A percentile compares a stretch with the other conserved stretches of the same genome.
phyloP scores from a whole-genome alignment of 2,113 vertebrate genomes.

The Thunnus thynnus region DNA sequence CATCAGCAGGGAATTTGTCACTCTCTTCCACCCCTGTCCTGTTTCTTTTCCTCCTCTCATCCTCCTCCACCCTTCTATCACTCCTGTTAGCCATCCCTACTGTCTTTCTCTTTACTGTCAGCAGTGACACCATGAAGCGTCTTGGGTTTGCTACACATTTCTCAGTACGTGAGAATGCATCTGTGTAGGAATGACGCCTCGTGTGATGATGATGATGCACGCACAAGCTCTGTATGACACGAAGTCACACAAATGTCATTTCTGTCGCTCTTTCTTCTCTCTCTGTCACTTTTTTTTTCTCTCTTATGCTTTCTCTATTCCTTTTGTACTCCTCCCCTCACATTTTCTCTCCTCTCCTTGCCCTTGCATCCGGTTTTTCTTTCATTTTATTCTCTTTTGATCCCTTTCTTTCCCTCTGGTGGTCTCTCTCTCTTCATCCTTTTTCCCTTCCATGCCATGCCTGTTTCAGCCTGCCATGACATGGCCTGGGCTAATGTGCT shows the following conservation, averaged over 20 bases:
- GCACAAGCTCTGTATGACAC: neutral
- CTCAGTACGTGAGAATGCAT: slow-evolving; percentile 20
- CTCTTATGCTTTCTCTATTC: neutral
- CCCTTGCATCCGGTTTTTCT: slow-evolving; percentile 9
- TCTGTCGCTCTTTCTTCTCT: neutral
- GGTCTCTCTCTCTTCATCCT: slow-evolving; percentile 45
- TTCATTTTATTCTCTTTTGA: slow-evolving; percentile 43
- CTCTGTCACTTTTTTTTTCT: neutral
- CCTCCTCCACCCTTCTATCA: slow-evolving; percentile 12
- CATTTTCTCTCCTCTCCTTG: slow-evolving; percentile 12
- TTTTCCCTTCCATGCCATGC: slow-evolving; percentile 63
- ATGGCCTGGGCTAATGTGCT: slow-evolving; percentile 81
- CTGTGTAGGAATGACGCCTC: slow-evolving; percentile 18
- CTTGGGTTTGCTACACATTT: neutral
- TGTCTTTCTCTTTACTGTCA: slow-evolving; percentile 56
- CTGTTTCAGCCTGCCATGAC: slow-evolving; percentile 76
- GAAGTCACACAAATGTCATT: slow-evolving; percentile 23
- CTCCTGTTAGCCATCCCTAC: slow-evolving; percentile 29
- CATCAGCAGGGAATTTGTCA: slow-evolving; percentile 76
- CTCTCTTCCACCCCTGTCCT: slow-evolving; percentile 52
- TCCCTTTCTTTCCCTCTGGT: slow-evolving; percentile 46
- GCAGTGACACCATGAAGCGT: slow-evolving; percentile 33
- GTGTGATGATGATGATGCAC: neutral
- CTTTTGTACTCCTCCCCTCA: neutral
- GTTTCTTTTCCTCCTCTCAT: slow-evolving; percentile 32